Evolutionary conservation across 2,113 vertebrate genomes (phyloP).

Genomic region (Cyprinus carpio): DNA sequence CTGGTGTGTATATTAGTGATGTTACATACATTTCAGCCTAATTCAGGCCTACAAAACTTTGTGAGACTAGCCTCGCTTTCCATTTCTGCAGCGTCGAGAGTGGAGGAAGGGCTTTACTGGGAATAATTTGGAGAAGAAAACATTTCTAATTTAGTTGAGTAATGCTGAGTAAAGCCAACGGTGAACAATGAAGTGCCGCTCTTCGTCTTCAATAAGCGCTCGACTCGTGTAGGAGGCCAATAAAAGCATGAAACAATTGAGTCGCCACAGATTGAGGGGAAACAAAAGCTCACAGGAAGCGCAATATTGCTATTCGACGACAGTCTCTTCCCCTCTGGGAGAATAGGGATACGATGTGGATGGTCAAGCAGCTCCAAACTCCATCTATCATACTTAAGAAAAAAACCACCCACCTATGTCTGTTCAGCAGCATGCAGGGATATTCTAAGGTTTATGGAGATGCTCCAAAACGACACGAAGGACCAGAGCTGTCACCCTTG

Average conservation of each 20-base stretch:
- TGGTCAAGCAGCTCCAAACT: constrained; percentile 64
- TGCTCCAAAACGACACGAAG: constrained; percentile 54
- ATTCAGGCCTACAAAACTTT: background rate
- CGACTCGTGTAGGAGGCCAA: constrained; percentile 45
- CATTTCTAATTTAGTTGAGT: constrained; percentile 2
- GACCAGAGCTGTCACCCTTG: constrained; percentile 39
- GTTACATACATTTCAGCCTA: background rate
- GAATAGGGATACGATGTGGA: constrained; percentile 57
- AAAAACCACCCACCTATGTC: constrained; percentile 66
- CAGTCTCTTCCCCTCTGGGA: constrained; percentile 60
- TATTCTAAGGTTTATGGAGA: constrained; percentile 55
- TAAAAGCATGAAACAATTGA: constrained; percentile 47
- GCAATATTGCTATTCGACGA: constrained; percentile 57
- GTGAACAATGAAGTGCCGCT: background rate
- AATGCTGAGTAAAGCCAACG: constrained; percentile 21
- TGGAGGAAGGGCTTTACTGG: background rate
- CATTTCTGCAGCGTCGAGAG: background rate
- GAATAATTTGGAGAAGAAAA: constrained; percentile 19
- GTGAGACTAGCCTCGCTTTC: background rate
- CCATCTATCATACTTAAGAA: constrained; percentile 77
- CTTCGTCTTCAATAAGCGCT: constrained; percentile 1
- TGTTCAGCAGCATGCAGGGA: constrained; percentile 57
- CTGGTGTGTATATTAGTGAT: background rate
- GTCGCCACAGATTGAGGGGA: constrained; percentile 58
- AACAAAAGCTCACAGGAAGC: constrained; percentile 67